Evolutionary conservation across 1,140 invertebrate species (phyloP), one percentile per base, ranked within the genome.

Genomic region (Drosophila punjabiensis): DNA sequence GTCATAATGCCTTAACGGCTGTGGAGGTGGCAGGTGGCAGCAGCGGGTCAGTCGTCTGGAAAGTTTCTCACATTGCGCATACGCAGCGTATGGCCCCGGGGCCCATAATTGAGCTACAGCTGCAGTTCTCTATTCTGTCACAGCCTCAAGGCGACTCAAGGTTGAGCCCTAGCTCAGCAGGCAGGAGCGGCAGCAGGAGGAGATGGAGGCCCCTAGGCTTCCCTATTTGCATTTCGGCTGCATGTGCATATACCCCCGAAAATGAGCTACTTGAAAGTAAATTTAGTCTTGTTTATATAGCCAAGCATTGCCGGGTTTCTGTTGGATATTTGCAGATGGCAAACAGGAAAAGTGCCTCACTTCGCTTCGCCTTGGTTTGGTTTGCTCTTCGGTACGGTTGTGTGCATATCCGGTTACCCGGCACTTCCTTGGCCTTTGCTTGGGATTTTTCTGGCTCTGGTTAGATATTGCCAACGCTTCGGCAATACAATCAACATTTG

Each of bases 401-500:
- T 79, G 59, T 79, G 79, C 69, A 82, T 89, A 90, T 90, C 86
- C 86, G 82, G 75, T 90, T 90, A 84, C 58, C 81, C 76, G 74
- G 63, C 69, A 65, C 69, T 73, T 77, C 55, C 59, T 64, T 76
- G 39, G 28, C 24, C 67, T 71, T 35, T 28, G 30, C 70, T 41
- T 28, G 52, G 71, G 71, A 56, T 81, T 81, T 76, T 75, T 85
- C 65, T 62, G 67, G 58, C 47, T 70, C 65, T 58, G 61, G 65
- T 60, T 70, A 53, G 67, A 71, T 81, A 76, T 67, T 61, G 71
- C 60, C 48, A 78, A 79, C 73, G 73, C 71, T 81, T 60, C 62
- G 81, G 69, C 78, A 80, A 79, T 80, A 86, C 82, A 85, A 90
- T 89, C 86, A 89, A 90, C 81, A 88, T 88, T 88, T 88, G 86